phyloP scores from a whole-genome alignment of 1,140 invertebrate genomes.

The Brachionus koreanus region DNA sequence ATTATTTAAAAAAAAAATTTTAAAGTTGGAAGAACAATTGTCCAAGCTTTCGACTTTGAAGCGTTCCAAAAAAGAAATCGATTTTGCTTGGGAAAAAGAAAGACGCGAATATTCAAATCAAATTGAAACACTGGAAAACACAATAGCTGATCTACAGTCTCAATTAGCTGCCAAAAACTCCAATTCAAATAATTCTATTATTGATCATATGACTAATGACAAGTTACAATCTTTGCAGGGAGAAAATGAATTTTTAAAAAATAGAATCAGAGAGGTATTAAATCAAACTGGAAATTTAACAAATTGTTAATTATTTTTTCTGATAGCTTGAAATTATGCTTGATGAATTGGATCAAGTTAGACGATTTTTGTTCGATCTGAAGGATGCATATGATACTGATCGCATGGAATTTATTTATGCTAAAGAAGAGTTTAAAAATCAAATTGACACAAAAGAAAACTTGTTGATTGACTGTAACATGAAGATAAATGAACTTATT shows the following conservation, averaged over 20 bases:
- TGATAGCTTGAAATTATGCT: constrained; percentile 25
- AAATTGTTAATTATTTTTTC: constrained; percentile 1
- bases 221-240: constrained; percentile 31
- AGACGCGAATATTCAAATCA: constrained; percentile 14
- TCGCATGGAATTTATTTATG: not conserved
- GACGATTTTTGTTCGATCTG: constrained; percentile 32
- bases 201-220: constrained; percentile 18
- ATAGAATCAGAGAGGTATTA: constrained; percentile 12
- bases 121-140: not conserved
- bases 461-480: constrained; percentile 22
- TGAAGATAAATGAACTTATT: constrained; percentile 10
- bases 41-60: constrained; percentile 38
- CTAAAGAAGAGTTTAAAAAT: constrained; percentile 30
- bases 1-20: not conserved
- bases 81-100: constrained; percentile 40
- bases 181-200: not conserved
- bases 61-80: constrained; percentile 40
- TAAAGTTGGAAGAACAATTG: constrained; percentile 40
- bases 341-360: constrained; percentile 43
- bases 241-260: constrained; percentile 44
- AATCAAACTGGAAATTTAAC: too few species aligned
- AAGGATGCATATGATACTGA: constrained; percentile 43
- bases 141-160: constrained; percentile 1
- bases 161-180: constrained; percentile 8
- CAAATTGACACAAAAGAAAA: constrained; percentile 37